These are phyloP conservation scores for Pedionomus torquatus DNA, from an alignment of 2,113 vertebrate genomes.

Conservation along the genomic window DNA sequence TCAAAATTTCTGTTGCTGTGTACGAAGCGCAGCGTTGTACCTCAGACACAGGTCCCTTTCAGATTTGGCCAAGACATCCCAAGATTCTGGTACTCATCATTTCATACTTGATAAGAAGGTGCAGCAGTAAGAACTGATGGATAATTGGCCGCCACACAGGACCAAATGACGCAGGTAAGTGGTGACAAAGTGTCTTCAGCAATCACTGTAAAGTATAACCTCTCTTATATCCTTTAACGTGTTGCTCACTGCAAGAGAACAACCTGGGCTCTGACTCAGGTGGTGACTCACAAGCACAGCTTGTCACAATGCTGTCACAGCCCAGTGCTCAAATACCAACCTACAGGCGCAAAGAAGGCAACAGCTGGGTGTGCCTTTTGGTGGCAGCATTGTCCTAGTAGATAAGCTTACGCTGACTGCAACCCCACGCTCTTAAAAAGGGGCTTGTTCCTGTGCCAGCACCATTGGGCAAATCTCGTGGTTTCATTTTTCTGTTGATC, in stretches of 20 bases:
- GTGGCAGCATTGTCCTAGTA: slow-evolving; percentile 52
- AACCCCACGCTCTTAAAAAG: neutral
- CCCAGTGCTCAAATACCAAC: neutral
- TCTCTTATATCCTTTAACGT: neutral
- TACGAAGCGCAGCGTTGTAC: neutral
- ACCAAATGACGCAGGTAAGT: neutral
- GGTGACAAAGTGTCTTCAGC: neutral
- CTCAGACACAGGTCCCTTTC: neutral
- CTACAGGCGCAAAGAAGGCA: neutral
- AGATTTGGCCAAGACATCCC: neutral
- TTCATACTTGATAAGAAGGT: neutral
- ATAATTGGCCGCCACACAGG: neutral
- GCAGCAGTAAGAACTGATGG: neutral
- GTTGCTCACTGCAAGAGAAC: neutral
- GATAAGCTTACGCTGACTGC: neutral
- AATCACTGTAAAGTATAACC: neutral
- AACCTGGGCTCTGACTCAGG: neutral
- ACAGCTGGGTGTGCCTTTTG: slow-evolving; percentile 29
- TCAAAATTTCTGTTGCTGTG: neutral
- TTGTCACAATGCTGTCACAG: neutral
- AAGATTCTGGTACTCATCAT: neutral
- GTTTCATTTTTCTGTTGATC: neutral
- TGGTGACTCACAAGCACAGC: neutral
- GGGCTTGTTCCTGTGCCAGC: neutral
- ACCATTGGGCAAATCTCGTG: accelerated